Evolutionary conservation across 2,797 vertebrate genomes (phyloP), one percentile per base, ranked within the genome.

Genomic region (Galaxias olidus): DNA sequence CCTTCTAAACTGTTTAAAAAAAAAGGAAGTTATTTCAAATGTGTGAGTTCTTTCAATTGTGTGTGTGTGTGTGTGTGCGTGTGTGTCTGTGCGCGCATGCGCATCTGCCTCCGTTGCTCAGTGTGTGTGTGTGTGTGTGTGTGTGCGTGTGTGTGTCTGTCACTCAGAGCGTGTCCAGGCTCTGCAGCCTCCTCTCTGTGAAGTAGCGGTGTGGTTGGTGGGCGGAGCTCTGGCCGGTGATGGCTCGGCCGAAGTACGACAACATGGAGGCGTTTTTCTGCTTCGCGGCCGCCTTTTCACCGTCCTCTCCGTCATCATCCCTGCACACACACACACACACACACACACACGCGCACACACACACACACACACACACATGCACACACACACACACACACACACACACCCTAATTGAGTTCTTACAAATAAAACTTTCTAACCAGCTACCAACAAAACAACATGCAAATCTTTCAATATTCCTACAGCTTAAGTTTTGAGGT

Each of bases 291-390:
- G 78, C 88, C 30, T 91, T 87, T 54, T 88, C 79, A 0, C 90
- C 88, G 10, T 87, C 87, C 65, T 91, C 89, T 8, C 91, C 88
- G 0, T 91, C 84, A 53, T 92, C 89, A 1, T 90, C 90, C 90
- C 90, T 91, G 75, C 68, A 52, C 55, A 77, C 49, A 73, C 8
- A 74, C 48, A 65, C 42, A 51, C 66, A 45, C 10, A 30, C 45
- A 48, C 12, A 46, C 20, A n/a, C 47, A 42, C 41, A 41, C 10
- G 41, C 20, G 17, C 9, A 65, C 46, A 18, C 19, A 17, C 65
- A 69, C 9, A 43, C 13, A 15, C 48, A 20, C 53, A 58, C 12
- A 48, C 41, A 52, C 19, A 66, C 15, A 43, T 14, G 40, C 11
- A 46, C 9, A 61, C 44, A 59, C 10, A 9, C 20, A n/a, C n/a